Evolutionary conservation across 1,140 invertebrate species (phyloP).

Genomic region (Cepaea nemoralis): DNA sequence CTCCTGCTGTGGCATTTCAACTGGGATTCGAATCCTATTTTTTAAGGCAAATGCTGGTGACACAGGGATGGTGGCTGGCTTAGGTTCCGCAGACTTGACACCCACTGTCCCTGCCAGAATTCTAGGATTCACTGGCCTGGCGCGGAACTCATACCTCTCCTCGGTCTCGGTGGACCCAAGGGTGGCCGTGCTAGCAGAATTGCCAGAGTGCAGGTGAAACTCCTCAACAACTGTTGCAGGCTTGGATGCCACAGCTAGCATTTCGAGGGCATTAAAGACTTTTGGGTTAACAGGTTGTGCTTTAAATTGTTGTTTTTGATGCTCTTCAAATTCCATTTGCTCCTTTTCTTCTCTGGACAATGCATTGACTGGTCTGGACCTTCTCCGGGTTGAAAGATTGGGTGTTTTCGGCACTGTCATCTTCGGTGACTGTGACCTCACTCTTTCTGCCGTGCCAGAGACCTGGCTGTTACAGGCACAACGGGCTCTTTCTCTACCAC

Average conservation of each 20-base stretch:
- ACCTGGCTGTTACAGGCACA: background rate
- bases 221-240: slow-evolving; percentile 57
- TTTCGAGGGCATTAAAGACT: slow-evolving; percentile 57
- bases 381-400: slow-evolving; percentile 55
- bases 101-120: slow-evolving; percentile 67
- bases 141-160: slow-evolving; percentile 66
- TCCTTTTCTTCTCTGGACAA: slow-evolving; percentile 63
- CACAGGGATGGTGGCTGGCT: slow-evolving; percentile 60
- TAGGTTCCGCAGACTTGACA: slow-evolving; percentile 58
- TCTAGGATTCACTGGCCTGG: slow-evolving; percentile 64
- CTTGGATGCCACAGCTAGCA: slow-evolving; percentile 57
- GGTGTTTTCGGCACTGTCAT: slow-evolving; percentile 65
- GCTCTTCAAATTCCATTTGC: slow-evolving; percentile 65
- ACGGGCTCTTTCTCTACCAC: slow-evolving; percentile 31
- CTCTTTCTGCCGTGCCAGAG: background rate
- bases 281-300: slow-evolving; percentile 65
- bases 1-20: slow-evolving; percentile 45
- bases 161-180: slow-evolving; percentile 28
- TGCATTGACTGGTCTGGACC: slow-evolving; percentile 54
- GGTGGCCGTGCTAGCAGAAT: slow-evolving; percentile 17
- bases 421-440: slow-evolving; percentile 33
- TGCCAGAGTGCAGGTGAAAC: slow-evolving; percentile 58
- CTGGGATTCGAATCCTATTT: slow-evolving; percentile 59
- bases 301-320: slow-evolving; percentile 68
- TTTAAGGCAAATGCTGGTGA: slow-evolving; percentile 69